Evolutionary conservation across 2,113 vertebrate species (phyloP), one percentile per base, ranked within the genome.

Genomic region (Spea multiplicata): DNA sequence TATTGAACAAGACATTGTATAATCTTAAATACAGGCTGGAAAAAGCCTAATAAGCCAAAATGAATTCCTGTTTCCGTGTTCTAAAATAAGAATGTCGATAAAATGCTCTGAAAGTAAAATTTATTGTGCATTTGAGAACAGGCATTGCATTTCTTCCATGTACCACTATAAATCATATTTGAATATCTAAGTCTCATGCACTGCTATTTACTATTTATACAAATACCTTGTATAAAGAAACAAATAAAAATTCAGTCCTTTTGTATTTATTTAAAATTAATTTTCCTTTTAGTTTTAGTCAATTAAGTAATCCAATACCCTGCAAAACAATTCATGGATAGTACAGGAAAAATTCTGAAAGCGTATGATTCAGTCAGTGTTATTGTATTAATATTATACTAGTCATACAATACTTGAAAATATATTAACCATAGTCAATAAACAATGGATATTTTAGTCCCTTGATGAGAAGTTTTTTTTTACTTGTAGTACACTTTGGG

Each of bases 41-140:
- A 80, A 80, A 74, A 55, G 61, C 67, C 71, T 80, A 80, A 80
- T 73, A 73, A 74, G 78, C 17, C 7, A 50, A 80, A 80, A 71
- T 74, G 73, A n/a, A 74, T 80, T 74, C 55, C 44, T 68, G 13
- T 8, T 74, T 30, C 78, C 44, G 45, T 55, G 30, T 59, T 74
- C 78, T 68, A 80, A 80, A 80, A 68, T 68, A 74, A 74, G 71
- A 74, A 67, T 46, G 44, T 73, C 16, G 67, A 74, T 74, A 80
- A 68, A n/a, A 64, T 6, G 30, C 61, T 13, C 16, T 17, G 69
- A 4, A 71, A 71, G 30, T 71, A 53, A 5, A 71, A 73, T 73
- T 73, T 59, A 59, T 53, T 8, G n/a, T 52, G 13, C 30, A 57
- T 71, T 44, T 46, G 48, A 16, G 49, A n/a, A 46, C 49, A 66